Evolutionary conservation across 53 echinoderm and acorn worm species (phyloP), one percentile per base, ranked within the genome.

Genomic region (Echinometra lucunter): DNA sequence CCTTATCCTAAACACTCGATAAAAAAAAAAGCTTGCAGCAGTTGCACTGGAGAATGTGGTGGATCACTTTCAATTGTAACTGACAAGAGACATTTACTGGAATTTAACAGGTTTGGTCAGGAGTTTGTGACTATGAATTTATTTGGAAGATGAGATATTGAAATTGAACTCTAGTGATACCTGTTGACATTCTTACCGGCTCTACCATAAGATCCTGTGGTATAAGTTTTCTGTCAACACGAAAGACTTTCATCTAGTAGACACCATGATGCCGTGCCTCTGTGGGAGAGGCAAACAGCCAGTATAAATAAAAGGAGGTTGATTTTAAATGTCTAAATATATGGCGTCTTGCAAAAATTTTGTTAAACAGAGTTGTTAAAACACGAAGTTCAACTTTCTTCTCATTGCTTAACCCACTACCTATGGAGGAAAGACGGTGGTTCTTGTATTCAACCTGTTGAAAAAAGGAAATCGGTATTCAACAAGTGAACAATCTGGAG

Each of bases 81-180:
- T 38, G 28, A 30, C 9, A 34, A 2, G 12, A 23, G 44, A 81
- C 81, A 44, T 42, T 23, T 18, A 81, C 23, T 44, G 9, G 49
- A 49, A 85, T 47, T 85, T n/a, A 49, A 85, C 45, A 85, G 49
- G 85, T 85, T 53, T 85, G 81, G 81, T 81, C 49, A 32, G 85
- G 28, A 49, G 81, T 25, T 25, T 85, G 85, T 85, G 85, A 85
- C 85, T 85, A 2, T 85, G 85, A 85, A 85, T 85, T 49, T 85
- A 3, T 85, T 49, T 0, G 44, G 40, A n/a, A 49, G 45, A 85
- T 1, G 85, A 85, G 2, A 8, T 30, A 23, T n/a, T 45, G 85
- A 49, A 23, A 49, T 8, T 47, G 85, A 85, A 11, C 49, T 53
- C 25, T 3, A 28, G n/a, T 53, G 49, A 85, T 28, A 85, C 49